A percentile compares a stretch with the other conserved stretches of the same genome.
These are phyloP conservation scores for Seira sanloemensis DNA, from an alignment of 2,888 invertebrate genomes.

Conservation along the genomic window DNA sequence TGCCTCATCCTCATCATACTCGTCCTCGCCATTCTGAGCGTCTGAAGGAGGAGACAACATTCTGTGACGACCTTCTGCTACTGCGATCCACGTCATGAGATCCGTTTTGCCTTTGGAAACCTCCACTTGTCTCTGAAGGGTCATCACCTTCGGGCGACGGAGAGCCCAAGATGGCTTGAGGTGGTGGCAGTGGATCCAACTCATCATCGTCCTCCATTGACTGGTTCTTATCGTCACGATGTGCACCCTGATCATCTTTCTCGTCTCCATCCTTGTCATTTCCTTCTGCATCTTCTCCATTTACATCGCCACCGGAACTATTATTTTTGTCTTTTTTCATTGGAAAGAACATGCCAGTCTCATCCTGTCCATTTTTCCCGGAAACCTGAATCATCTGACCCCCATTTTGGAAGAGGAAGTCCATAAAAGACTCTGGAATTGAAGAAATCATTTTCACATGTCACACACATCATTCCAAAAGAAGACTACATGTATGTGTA, in stretches of 20 bases:
- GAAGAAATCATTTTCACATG: neutral
- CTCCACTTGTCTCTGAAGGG: neutral
- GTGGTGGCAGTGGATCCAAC: conserved; percentile 39
- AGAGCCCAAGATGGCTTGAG: conserved; percentile 59
- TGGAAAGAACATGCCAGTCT: conserved; percentile 57
- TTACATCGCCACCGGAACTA: conserved; percentile 13
- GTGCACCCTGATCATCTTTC: conserved; percentile 3
- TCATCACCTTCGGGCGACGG: conserved; percentile 15
- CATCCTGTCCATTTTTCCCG: conserved; percentile 47
- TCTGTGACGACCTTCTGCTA: conserved; percentile 49
- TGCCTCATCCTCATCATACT: conserved; percentile 30
- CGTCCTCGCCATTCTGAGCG: conserved; percentile 52
- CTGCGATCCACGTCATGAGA: conserved; percentile 14
- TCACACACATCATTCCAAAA: too few species aligned
- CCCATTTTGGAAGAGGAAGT: conserved; percentile 55
- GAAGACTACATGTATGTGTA: too few species aligned
- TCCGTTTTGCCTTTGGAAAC: conserved; percentile 27
- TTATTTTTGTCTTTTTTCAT: conserved; percentile 36
- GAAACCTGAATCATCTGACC: conserved; percentile 51
- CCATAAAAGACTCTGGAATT: conserved; percentile 61
- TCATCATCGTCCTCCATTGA: conserved; percentile 2
- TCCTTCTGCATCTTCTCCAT: conserved; percentile 15
- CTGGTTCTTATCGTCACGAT: conserved; percentile 29
- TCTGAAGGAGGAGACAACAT: conserved; percentile 53
- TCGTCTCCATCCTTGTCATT: conserved; percentile 6